Evolutionary conservation across 1,140 invertebrate species (phyloP).

Genomic region (Mylabris phalerata): DNA sequence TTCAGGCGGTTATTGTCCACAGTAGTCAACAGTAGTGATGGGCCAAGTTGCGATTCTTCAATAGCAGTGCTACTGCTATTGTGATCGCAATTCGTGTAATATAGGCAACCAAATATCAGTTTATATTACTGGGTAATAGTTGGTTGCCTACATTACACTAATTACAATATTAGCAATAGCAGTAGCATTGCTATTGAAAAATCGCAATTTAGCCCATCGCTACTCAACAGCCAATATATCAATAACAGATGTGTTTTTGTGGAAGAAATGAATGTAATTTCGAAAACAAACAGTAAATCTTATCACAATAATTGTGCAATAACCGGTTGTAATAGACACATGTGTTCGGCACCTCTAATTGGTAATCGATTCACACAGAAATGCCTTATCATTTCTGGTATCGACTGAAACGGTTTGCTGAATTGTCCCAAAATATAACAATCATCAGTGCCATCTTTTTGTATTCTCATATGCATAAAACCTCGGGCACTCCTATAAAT

Average conservation of each 20-base stretch:
- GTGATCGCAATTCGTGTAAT: too few species aligned
- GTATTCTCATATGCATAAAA: slow-evolving; percentile 93
- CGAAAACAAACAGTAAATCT: slow-evolving; percentile 8
- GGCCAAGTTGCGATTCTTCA: too few species aligned
- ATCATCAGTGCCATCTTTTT: slow-evolving; percentile 60
- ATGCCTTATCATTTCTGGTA: slow-evolving; percentile 89
- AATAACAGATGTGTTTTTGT: neutral
- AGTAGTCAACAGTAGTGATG: too few species aligned
- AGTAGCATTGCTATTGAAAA: neutral
- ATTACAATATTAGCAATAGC: neutral
- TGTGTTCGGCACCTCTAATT: slow-evolving; percentile 89
- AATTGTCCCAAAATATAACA: slow-evolving; percentile 85
- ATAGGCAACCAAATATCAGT: too few species aligned
- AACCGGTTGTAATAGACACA: slow-evolving; percentile 84
- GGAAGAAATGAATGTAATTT: neutral
- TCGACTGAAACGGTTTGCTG: slow-evolving; percentile 80
- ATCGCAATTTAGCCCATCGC: neutral
- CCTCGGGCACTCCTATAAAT: slow-evolving; percentile 77
- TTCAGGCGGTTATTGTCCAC: too few species aligned
- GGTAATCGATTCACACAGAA: slow-evolving; percentile 88
- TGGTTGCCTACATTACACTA: neutral
- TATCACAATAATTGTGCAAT: slow-evolving; percentile 76
- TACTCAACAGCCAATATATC: neutral
- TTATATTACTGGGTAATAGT: neutral
- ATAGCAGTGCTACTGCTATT: too few species aligned